Conservation (phyloP, 2,888 invertebrate genomes). For the Harpalus rubripes region DNA sequence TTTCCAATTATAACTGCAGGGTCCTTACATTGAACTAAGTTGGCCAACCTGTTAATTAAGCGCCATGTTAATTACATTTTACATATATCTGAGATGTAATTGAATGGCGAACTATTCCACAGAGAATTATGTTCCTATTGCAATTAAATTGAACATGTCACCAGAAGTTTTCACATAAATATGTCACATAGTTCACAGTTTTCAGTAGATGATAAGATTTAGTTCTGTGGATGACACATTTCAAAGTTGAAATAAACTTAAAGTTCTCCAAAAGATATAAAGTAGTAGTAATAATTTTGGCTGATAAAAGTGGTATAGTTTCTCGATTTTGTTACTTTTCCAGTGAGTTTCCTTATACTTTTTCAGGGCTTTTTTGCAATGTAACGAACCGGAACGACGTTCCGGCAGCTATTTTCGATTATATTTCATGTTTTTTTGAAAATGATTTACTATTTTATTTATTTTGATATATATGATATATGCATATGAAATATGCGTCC, state of each 20-base stretch:
- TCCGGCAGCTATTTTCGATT: too few relatives aligned
- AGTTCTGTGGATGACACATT: not conserved
- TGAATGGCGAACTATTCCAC: not conserved
- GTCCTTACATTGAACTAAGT: not conserved
- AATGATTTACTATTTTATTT: too few relatives aligned
- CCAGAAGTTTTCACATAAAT: not conserved
- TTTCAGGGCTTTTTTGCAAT: too few relatives aligned
- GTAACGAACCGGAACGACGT: too few relatives aligned
- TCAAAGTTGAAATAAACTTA: not conserved
- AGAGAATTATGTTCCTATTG: conserved; percentile 1
- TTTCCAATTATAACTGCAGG: conserved; percentile 16
- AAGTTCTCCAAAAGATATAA: not conserved
- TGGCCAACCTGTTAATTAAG: conserved; percentile 26
- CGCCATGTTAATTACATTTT: conserved; percentile 16
- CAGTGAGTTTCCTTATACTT: too few relatives aligned
- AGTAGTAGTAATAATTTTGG: not conserved
- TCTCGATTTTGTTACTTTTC: too few relatives aligned
- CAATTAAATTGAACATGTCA: not conserved
- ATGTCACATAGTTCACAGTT: not conserved
- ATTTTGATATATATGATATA: too few relatives aligned
- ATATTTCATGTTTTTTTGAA: too few relatives aligned
- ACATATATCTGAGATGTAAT: not conserved
- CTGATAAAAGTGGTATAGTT: not conserved
- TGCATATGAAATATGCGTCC: too few relatives aligned
- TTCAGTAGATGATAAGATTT: not conserved